Evolutionary conservation across 2,888 invertebrate species (phyloP).

Genomic region (Acrobasis suavella): DNA sequence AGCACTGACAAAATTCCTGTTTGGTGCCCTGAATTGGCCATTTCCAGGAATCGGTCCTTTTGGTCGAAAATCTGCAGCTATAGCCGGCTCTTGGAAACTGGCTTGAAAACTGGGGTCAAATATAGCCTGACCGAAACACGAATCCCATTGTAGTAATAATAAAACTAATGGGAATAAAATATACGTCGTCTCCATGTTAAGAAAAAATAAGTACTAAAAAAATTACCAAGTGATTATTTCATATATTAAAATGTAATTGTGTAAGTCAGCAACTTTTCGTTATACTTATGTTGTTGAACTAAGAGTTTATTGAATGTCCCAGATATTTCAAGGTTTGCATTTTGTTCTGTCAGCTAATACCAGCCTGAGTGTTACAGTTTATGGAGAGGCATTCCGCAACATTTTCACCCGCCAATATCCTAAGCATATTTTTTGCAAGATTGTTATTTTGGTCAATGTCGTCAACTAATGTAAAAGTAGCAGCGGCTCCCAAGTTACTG

Average conservation of each 20-base stretch:
- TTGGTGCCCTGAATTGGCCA: slow-evolving; percentile 13
- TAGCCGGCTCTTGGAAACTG: slow-evolving; percentile 31
- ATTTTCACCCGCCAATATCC: slow-evolving; percentile 69
- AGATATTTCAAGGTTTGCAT: slow-evolving; percentile 44
- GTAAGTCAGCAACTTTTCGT: slow-evolving; percentile 51
- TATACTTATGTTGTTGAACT: slow-evolving; percentile 40
- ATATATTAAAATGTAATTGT: slow-evolving; percentile 42
- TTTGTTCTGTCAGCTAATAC: slow-evolving; percentile 71
- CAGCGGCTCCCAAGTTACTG: slow-evolving; percentile 67
- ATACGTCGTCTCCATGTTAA: slow-evolving; percentile 49
- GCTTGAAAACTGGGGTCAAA: slow-evolving; percentile 49
- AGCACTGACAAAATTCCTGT: slow-evolving; percentile 21
- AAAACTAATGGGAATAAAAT: slow-evolving; percentile 34
- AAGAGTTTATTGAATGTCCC: slow-evolving; percentile 39
- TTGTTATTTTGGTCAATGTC: slow-evolving; percentile 67
- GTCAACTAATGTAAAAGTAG: slow-evolving; percentile 68
- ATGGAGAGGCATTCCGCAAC: slow-evolving; percentile 76
- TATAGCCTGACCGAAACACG: slow-evolving; percentile 44
- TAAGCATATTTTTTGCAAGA: slow-evolving; percentile 66
- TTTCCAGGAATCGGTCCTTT: slow-evolving; percentile 30
- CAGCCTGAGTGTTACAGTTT: slow-evolving; percentile 72
- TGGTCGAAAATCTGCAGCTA: slow-evolving; percentile 2
- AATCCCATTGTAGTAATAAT: slow-evolving; percentile 40
- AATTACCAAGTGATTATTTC: slow-evolving; percentile 39
- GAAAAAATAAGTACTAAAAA: slow-evolving; percentile 37